These are phyloP conservation scores for Cinclus cinclus DNA, from an alignment of 2,113 vertebrate genomes.

Conservation along the genomic window DNA sequence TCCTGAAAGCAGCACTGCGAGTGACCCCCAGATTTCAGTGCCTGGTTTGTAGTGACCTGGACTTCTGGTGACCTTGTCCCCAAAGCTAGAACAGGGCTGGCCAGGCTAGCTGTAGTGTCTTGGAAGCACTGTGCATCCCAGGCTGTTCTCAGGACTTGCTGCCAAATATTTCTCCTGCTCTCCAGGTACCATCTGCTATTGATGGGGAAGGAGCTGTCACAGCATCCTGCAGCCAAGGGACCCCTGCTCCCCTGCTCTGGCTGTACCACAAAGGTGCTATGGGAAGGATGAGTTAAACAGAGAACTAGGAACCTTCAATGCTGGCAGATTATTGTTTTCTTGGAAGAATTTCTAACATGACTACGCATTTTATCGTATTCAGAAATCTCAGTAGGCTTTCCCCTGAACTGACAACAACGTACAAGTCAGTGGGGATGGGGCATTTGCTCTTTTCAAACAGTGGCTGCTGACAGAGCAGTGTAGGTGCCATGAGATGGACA, in stretches of 20 bases:
- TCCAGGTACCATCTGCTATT: background rate
- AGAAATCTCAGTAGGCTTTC: background rate
- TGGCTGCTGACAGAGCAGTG: background rate
- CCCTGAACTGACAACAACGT: background rate
- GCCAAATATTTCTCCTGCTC: background rate
- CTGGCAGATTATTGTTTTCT: background rate
- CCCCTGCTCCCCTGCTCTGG: background rate
- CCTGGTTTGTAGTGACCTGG: background rate
- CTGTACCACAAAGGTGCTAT: background rate
- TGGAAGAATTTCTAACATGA: background rate
- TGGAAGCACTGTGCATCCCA: background rate
- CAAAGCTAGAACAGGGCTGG: background rate
- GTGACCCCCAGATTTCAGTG: background rate
- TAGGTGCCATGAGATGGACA: background rate
- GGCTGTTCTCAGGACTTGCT: background rate
- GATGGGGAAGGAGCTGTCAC: background rate
- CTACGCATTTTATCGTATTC: background rate
- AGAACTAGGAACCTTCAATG: background rate
- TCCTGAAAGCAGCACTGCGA: background rate
- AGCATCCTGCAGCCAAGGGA: background rate
- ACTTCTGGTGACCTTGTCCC: background rate
- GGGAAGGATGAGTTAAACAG: background rate
- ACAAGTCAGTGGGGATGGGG: background rate
- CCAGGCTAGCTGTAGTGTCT: background rate
- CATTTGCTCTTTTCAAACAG: background rate